Evolutionary conservation across 2,797 vertebrate species (phyloP).

Genomic region (Micrastur ruficollis): DNA sequence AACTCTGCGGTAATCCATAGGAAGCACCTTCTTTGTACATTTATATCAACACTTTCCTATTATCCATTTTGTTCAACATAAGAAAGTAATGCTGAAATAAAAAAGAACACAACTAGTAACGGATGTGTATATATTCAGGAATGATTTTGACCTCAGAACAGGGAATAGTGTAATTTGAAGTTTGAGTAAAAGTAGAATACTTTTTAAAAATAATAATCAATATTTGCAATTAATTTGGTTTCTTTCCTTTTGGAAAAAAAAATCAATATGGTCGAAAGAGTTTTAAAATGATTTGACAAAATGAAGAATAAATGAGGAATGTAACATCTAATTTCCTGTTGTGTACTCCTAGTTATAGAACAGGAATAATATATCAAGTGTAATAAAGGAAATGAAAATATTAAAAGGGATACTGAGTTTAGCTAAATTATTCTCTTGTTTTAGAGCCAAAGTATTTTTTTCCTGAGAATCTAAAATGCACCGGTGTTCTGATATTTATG

Average conservation of each 20-base stretch:
- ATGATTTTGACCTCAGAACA: not conserved
- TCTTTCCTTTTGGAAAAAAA: not conserved
- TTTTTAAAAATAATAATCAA: accelerated
- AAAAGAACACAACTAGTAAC: not conserved
- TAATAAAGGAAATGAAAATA: not conserved
- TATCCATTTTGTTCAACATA: slow-evolving; percentile 43
- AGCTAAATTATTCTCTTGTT: not conserved
- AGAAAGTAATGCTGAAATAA: slow-evolving; percentile 39
- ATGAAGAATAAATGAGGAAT: not conserved
- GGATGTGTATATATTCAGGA: not conserved
- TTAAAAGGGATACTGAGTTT: not conserved
- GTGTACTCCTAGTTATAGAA: not conserved
- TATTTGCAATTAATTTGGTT: not conserved
- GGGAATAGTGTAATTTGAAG: not conserved
- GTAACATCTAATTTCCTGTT: not conserved
- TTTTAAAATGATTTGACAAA: not conserved
- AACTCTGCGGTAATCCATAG: slow-evolving; percentile 7
- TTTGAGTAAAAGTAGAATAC: not conserved
- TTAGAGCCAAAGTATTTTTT: not conserved
- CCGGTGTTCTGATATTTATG: not conserved
- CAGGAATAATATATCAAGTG: not conserved
- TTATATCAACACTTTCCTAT: slow-evolving; percentile 56
- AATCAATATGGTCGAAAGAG: not conserved
- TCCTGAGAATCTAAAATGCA: not conserved
- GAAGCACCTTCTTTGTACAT: slow-evolving; percentile 69